Conservation (phyloP, 2,888 invertebrate genomes). For the Blera fallax region DNA sequence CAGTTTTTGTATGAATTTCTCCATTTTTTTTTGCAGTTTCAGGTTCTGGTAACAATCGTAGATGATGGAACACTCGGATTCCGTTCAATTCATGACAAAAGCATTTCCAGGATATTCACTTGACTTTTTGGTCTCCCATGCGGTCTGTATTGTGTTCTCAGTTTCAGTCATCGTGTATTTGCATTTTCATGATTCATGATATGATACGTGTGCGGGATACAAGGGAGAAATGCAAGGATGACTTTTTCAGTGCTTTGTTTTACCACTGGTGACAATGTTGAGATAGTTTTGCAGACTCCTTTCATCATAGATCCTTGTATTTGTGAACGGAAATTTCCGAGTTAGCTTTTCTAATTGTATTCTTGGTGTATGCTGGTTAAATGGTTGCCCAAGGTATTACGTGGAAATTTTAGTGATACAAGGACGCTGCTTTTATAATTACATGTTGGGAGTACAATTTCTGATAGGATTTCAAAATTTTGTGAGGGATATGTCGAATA, state of each 20-base stretch:
- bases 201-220: constrained; percentile 18
- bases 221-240: neutral
- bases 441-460: no score
- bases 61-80: constrained; percentile 40
- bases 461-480: no score
- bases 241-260: constrained; percentile 2
- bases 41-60: constrained; percentile 32
- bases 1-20: neutral
- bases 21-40: neutral
- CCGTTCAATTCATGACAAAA: constrained; percentile 61
- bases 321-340: neutral
- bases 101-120: constrained; percentile 69
- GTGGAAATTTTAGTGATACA: neutral
- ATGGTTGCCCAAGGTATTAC: no score
- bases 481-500: no score
- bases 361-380: neutral
- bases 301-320: neutral
- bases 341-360: neutral
- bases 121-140: constrained; percentile 54
- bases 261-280: constrained; percentile 14
- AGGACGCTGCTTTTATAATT: neutral
- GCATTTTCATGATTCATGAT: constrained; percentile 51
- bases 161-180: constrained; percentile 33
- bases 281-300: neutral
- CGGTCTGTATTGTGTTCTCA: constrained; percentile 4